Evolutionary conservation across 1,140 invertebrate genomes (phyloP).

Genomic region (Polyergus mexicanus): DNA sequence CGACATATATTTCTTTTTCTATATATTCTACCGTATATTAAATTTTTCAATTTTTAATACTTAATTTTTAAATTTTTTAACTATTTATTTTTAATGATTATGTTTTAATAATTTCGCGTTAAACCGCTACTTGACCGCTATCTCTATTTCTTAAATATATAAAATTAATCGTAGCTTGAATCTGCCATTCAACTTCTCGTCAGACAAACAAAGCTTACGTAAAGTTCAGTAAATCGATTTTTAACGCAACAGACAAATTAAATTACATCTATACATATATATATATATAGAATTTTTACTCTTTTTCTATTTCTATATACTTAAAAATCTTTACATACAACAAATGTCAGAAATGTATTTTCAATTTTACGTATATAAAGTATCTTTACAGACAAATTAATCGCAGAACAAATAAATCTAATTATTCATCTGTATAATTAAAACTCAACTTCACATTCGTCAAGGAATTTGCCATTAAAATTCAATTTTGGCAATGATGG

Average conservation of each 20-base stretch:
- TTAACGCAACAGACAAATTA: not conserved
- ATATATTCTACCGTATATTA: not conserved
- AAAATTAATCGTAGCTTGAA: not conserved
- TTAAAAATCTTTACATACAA: not conserved
- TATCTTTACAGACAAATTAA: not conserved
- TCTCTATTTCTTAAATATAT: constrained; percentile 12
- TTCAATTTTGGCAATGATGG: not conserved
- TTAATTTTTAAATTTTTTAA: not conserved
- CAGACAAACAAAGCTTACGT: not conserved
- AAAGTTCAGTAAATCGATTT: not conserved
- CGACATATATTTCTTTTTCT: not conserved
- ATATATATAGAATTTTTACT: too few species aligned
- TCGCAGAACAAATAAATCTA: not conserved
- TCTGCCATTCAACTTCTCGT: not conserved
- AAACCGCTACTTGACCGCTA: not conserved
- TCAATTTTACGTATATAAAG: not conserved
- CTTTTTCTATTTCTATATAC: not conserved
- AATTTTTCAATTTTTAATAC: too few species aligned
- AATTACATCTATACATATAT: not conserved
- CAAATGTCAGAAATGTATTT: not conserved
- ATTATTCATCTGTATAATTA: not conserved
- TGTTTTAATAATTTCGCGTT: not conserved
- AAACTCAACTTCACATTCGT: not conserved
- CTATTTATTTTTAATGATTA: too few species aligned
- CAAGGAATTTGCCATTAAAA: not conserved